Evolutionary conservation across 2,888 invertebrate species (phyloP).

Genomic region (Rhaphigaster nebulosa): DNA sequence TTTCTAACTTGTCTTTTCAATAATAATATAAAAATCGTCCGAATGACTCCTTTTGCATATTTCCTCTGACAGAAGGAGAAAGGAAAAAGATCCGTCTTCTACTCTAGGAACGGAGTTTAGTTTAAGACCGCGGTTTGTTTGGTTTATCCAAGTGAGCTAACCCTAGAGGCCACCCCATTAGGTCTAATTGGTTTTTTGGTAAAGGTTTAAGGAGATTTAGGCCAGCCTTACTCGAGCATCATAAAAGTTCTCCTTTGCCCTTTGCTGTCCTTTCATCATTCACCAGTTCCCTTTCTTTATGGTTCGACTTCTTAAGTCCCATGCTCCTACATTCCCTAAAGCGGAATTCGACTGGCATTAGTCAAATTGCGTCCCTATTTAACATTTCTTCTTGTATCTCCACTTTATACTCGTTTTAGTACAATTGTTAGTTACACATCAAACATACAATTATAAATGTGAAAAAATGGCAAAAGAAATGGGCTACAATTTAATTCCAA

Average conservation of each 20-base stretch:
- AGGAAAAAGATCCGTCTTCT: too few species aligned
- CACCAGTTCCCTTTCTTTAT: constrained; percentile 45
- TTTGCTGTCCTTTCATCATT: constrained; percentile 54
- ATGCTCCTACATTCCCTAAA: constrained; percentile 40
- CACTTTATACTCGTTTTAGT: neutral
- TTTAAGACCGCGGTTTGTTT: constrained; percentile 15
- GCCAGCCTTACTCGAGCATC: constrained; percentile 2
- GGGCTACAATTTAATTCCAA: too few species aligned
- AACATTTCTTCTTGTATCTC: neutral
- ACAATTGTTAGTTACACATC: neutral
- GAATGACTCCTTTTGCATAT: neutral
- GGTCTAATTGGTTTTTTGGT: constrained; percentile 52
- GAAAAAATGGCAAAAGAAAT: too few species aligned
- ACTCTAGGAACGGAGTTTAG: neutral
- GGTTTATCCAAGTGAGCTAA: constrained; percentile 41
- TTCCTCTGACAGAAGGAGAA: neutral
- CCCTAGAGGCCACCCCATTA: constrained; percentile 48
- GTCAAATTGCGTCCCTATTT: constrained; percentile 38
- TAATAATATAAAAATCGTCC: neutral
- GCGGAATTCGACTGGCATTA: constrained; percentile 25
- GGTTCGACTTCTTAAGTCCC: constrained; percentile 43
- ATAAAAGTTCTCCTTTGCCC: constrained; percentile 45
- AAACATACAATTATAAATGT: neutral
- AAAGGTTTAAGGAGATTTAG: constrained; percentile 51
- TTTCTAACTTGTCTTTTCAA: neutral